These are phyloP conservation scores for Dermochelys coriacea DNA, from an alignment of 2,797 vertebrate genomes.

Conservation along the genomic window DNA sequence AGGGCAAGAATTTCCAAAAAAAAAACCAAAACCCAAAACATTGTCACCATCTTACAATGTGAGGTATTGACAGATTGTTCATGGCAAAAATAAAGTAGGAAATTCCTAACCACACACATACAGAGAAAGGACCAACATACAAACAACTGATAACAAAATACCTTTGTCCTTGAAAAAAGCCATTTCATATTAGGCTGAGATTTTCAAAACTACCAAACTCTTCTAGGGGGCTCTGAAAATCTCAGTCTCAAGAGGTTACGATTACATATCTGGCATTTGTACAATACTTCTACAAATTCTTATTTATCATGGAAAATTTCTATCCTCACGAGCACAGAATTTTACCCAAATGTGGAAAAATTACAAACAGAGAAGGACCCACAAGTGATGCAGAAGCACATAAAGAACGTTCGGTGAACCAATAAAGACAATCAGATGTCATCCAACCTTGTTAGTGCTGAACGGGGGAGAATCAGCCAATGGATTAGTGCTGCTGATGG, in stretches of 20 bases:
- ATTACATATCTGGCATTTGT: neutral
- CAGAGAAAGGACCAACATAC: constrained; percentile 11
- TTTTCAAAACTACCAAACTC: neutral
- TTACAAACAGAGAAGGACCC: constrained; percentile 24
- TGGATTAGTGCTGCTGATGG: constrained; percentile 89
- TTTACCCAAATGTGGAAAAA: neutral
- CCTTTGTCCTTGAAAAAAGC: constrained; percentile 31
- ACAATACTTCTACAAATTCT: neutral
- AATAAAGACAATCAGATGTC: constrained; percentile 58
- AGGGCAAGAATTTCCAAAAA: neutral
- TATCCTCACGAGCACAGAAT: constrained; percentile 49
- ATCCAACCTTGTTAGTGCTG: constrained; percentile 89
- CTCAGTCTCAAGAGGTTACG: neutral
- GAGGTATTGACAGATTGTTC: neutral
- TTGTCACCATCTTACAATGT: neutral
- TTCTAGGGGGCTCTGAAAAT: neutral
- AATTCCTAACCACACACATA: constrained; percentile 27
- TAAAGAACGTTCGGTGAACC: constrained; percentile 13
- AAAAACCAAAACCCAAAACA: neutral
- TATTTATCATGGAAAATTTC: constrained; percentile 8
- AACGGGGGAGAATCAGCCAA: constrained; percentile 86
- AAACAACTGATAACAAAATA: neutral
- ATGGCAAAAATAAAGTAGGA: neutral
- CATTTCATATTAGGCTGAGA: neutral
- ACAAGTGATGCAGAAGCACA: constrained; percentile 41